These are phyloP conservation scores for Setophaga coronata DNA, from an alignment of 2,113 vertebrate species.

Conservation along the genomic window DNA sequence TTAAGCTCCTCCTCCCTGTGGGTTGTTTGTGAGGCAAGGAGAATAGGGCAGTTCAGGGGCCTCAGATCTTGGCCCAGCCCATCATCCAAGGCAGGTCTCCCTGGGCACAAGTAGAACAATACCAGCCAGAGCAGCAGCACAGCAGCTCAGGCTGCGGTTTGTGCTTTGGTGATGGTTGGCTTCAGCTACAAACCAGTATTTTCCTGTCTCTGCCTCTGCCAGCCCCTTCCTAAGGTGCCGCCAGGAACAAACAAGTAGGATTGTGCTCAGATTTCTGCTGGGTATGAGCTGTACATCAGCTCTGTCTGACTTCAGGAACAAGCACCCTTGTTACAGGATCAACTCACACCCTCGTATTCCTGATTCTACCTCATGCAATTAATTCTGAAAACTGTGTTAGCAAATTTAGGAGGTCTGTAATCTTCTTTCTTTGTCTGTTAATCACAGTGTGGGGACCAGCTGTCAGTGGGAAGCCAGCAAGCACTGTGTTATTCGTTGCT, in stretches of 20 bases:
- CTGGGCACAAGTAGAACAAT: neutral
- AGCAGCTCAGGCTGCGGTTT: accelerated
- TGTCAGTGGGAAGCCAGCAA: neutral
- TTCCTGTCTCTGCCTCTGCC: neutral
- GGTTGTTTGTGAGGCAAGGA: neutral
- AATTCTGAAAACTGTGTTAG: neutral
- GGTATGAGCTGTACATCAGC: neutral
- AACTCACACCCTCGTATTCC: neutral
- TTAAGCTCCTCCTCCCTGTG: neutral
- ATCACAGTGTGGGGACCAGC: neutral
- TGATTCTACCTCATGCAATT: neutral
- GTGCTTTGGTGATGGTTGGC: neutral
- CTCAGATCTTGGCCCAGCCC: neutral
- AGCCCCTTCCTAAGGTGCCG: neutral
- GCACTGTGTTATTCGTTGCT: neutral
- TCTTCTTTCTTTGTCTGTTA: slow-evolving; percentile 4
- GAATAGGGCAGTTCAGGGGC: neutral
- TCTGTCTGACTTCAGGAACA: neutral
- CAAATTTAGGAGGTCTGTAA: neutral
- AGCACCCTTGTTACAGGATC: neutral
- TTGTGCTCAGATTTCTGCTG: neutral
- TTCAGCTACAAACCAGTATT: neutral
- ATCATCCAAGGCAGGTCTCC: neutral
- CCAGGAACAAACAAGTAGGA: neutral
- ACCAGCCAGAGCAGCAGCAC: neutral